phyloP scores from a whole-genome alignment of 2,797 vertebrate species.

The Momotus momota region DNA sequence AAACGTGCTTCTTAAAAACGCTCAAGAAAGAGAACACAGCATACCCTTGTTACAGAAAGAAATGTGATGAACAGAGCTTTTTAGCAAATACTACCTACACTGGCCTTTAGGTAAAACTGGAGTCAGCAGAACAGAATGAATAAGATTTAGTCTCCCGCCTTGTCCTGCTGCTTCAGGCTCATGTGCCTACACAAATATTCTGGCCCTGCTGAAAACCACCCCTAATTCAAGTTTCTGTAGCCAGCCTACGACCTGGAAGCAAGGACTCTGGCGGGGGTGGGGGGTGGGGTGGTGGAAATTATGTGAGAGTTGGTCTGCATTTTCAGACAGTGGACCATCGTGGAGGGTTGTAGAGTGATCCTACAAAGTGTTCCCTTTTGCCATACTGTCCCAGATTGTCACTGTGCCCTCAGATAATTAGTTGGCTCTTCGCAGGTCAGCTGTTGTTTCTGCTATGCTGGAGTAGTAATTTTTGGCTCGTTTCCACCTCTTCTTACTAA shows the following conservation, averaged over 20 bases:
- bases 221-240: neutral
- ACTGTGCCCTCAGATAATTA: neutral
- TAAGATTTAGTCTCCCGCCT: constrained; percentile 24
- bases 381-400: neutral
- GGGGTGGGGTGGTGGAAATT: too few relatives aligned
- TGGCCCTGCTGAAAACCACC: neutral
- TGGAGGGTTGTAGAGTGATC: neutral
- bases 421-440: neutral
- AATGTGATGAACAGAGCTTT: constrained; percentile 21
- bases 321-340: neutral
- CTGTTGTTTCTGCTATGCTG: neutral
- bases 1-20: neutral
- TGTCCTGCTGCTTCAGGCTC: constrained; percentile 6
- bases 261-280: too few relatives aligned
- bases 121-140: constrained; percentile 57
- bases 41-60: constrained; percentile 8
- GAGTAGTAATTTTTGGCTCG: neutral
- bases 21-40: neutral
- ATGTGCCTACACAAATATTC: neutral
- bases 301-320: neutral
- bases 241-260: neutral
- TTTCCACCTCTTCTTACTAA: neutral
- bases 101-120: constrained; percentile 12
- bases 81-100: constrained; percentile 51
- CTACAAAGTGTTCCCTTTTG: neutral